Conservation (phyloP, 2,888 invertebrate genomes). For the Caenorhabditis plicata region DNA sequence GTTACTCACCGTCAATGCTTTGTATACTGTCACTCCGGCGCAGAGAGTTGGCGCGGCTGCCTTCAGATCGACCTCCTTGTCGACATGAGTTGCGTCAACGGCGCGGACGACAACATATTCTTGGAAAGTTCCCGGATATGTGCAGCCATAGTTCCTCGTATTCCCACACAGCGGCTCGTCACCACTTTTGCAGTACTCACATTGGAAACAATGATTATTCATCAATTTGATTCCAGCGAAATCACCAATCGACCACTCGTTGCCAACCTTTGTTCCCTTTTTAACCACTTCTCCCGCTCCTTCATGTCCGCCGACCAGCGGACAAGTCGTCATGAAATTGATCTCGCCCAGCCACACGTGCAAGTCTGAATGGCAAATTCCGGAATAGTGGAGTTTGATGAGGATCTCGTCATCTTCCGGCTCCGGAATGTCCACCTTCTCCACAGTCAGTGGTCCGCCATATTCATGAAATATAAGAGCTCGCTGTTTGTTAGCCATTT, state of each 20-base stretch:
- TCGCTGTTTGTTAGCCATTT: too few relatives aligned
- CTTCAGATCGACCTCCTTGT: conserved; percentile 27
- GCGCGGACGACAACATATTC: conserved; percentile 43
- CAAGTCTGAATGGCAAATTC: conserved; percentile 49
- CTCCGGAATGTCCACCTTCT: conserved; percentile 31
- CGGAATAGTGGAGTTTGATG: conserved; percentile 38
- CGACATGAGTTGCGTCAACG: conserved; percentile 37
- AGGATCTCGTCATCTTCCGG: conserved; percentile 40
- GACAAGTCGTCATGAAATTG: conserved; percentile 23
- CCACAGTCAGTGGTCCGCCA: conserved; percentile 29
- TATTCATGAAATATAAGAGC: conserved; percentile 33
- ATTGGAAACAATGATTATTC: conserved; percentile 43
- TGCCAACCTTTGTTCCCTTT: conserved; percentile 37
- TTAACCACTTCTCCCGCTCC: conserved; percentile 45
- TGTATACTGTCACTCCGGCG: conserved; percentile 49
- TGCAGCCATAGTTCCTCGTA: conserved; percentile 30
- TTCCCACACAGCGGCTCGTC: conserved; percentile 41
- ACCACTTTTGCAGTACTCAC: conserved; percentile 46
- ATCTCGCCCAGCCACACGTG: conserved; percentile 39
- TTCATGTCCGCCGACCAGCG: conserved; percentile 49
- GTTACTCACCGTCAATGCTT: conserved; percentile 42
- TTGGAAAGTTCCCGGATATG: conserved; percentile 40
- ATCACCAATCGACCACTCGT: conserved; percentile 43
- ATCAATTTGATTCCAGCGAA: conserved; percentile 48
- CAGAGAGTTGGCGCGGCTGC: conserved; percentile 46